These are phyloP conservation scores for Drosophila punjabiensis DNA, from an alignment of 1,140 invertebrate genomes.

Conservation along the genomic window DNA sequence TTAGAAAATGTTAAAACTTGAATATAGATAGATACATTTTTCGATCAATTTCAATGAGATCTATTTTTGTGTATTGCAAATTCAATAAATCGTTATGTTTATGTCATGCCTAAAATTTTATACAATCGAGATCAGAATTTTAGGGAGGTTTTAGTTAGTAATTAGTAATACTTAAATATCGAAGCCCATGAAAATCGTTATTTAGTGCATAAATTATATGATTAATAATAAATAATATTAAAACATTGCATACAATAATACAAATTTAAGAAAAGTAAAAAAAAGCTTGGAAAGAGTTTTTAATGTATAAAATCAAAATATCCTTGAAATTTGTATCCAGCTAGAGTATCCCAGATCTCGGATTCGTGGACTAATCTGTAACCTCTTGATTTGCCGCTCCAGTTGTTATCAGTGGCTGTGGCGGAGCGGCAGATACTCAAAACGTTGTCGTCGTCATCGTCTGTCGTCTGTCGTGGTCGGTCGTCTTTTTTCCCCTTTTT, in stretches of 20 bases:
- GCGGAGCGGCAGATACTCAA: conserved; percentile 54
- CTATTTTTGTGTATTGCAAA: neutral
- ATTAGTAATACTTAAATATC: too few species aligned
- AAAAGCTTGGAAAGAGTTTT: too few species aligned
- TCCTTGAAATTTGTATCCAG: neutral
- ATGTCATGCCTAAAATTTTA: neutral
- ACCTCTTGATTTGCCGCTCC: conserved; percentile 64
- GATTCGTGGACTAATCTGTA: conserved; percentile 1
- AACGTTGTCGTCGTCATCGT: conserved; percentile 63
- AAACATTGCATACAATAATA: too few species aligned
- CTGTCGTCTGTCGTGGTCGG: conserved; percentile 32
- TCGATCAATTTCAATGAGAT: neutral
- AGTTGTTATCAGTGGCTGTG: conserved; percentile 58
- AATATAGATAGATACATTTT: neutral
- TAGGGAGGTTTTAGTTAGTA: too few species aligned
- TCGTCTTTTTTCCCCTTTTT: neutral
- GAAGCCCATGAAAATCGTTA: too few species aligned
- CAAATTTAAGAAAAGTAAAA: too few species aligned
- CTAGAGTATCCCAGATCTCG: conserved; percentile 14
- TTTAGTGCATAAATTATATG: too few species aligned
- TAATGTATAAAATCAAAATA: neutral
- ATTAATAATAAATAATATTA: too few species aligned
- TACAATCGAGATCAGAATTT: neutral
- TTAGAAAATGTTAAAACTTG: too few species aligned
- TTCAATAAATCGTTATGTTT: neutral